phyloP scores from a whole-genome alignment of 2,113 vertebrate genomes.

The Clupea harengus region DNA sequence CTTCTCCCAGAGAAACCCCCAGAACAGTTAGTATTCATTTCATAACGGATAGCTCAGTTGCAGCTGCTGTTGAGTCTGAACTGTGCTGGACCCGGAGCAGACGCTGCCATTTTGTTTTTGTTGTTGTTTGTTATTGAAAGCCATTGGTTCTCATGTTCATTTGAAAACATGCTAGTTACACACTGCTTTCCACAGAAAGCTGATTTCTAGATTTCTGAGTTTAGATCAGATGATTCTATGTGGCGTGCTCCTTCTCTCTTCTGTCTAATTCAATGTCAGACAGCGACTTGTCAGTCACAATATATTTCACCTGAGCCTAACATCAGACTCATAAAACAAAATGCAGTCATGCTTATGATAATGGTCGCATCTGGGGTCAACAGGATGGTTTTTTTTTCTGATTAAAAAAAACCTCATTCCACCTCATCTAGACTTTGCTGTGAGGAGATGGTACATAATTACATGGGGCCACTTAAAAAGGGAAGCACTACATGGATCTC shows the following conservation, averaged over 20 bases:
- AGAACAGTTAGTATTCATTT: background rate
- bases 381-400: background rate
- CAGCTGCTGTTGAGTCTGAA: background rate
- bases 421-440: background rate
- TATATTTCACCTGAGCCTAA: background rate
- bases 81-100: no score
- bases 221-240: background rate
- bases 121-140: no score
- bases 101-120: no score
- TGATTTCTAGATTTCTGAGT: background rate
- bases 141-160: background rate
- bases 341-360: conserved; percentile 3
- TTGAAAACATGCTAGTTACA: background rate
- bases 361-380: background rate
- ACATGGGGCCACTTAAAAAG: background rate
- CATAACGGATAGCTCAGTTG: background rate
- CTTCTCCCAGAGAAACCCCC: background rate
- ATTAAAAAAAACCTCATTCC: background rate
- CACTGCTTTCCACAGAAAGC: background rate
- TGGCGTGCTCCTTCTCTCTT: background rate
- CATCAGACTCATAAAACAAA: background rate
- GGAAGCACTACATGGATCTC: background rate
- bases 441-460: background rate
- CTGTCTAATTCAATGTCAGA: background rate
- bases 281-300: no score